phyloP scores from a whole-genome alignment of 2,888 invertebrate genomes.

The Tyria jacobaeae region DNA sequence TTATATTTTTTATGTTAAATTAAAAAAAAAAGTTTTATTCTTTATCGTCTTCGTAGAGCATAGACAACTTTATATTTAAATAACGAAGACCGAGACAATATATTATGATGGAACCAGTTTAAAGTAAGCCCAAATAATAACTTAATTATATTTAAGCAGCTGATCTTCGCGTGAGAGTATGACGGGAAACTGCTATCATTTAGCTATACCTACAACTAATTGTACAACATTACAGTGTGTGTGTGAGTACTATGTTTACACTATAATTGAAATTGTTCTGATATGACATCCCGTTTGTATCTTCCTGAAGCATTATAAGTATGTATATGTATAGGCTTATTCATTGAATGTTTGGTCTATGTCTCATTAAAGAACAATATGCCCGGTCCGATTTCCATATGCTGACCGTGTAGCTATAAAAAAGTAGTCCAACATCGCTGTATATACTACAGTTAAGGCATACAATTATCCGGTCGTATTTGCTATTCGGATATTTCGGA shows the following conservation, averaged over 20 bases:
- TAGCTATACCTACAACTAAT: not conserved
- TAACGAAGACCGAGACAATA: not conserved
- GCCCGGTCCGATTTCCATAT: no score
- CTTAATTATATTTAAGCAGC: constrained; percentile 27
- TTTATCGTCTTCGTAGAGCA: not conserved
- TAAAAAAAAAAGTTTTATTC: not conserved
- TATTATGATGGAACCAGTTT: not conserved
- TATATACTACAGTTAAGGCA: no score
- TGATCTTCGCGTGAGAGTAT: constrained; percentile 28
- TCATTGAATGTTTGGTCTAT: no score
- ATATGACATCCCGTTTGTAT: not conserved
- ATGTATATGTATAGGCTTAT: no score
- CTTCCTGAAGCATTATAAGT: not conserved
- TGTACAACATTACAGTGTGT: not conserved
- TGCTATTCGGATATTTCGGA: no score
- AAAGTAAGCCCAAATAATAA: not conserved
- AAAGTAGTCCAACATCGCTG: no score
- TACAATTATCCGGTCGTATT: no score
- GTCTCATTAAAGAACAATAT: no score
- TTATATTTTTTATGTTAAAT: not conserved
- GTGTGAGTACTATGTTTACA: not conserved
- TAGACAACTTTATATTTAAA: constrained; percentile 3
- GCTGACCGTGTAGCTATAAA: no score
- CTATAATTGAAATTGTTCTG: not conserved
- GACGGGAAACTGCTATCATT: constrained; percentile 26